These are phyloP conservation scores for Taxidea taxus DNA, from an alignment of 2,113 vertebrate genomes.

Conservation along the genomic window DNA sequence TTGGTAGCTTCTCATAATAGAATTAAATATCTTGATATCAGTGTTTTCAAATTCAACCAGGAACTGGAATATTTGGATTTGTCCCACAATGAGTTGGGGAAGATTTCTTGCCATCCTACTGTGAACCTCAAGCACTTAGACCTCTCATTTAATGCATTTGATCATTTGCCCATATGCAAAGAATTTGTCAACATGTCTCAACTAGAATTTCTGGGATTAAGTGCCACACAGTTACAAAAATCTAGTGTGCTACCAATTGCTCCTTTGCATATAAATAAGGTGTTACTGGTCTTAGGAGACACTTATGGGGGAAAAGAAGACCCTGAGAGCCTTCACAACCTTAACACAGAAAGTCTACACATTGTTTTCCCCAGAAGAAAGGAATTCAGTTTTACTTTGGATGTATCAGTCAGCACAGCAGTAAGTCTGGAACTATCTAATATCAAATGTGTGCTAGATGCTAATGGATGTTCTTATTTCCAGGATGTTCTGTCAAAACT, in stretches of 20 bases:
- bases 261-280: slow-evolving; percentile 75
- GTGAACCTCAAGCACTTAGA: slow-evolving; percentile 84
- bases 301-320: slow-evolving; percentile 83
- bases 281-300: slow-evolving; percentile 83
- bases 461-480: slow-evolving; percentile 33
- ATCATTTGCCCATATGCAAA: slow-evolving; percentile 82
- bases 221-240: slow-evolving; percentile 77
- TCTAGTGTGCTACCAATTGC: slow-evolving; percentile 81
- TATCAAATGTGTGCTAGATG: slow-evolving; percentile 67
- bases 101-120: slow-evolving; percentile 78
- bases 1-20: slow-evolving; percentile 89
- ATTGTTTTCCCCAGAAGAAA: slow-evolving; percentile 71
- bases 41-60: slow-evolving; percentile 84
- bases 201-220: slow-evolving; percentile 86
- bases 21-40: slow-evolving; percentile 79
- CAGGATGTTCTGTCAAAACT: slow-evolving; percentile 43
- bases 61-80: slow-evolving; percentile 87
- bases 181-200: slow-evolving; percentile 82
- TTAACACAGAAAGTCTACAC: slow-evolving; percentile 81
- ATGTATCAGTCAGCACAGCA: slow-evolving; percentile 81
- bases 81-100: slow-evolving; percentile 88
- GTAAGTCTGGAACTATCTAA: slow-evolving; percentile 81
- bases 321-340: slow-evolving; percentile 77
- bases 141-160: slow-evolving; percentile 87
- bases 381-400: slow-evolving; percentile 68